These are phyloP conservation scores for Bradypus variegatus DNA, from an alignment of 2,797 vertebrate species.

Conservation along the genomic window DNA sequence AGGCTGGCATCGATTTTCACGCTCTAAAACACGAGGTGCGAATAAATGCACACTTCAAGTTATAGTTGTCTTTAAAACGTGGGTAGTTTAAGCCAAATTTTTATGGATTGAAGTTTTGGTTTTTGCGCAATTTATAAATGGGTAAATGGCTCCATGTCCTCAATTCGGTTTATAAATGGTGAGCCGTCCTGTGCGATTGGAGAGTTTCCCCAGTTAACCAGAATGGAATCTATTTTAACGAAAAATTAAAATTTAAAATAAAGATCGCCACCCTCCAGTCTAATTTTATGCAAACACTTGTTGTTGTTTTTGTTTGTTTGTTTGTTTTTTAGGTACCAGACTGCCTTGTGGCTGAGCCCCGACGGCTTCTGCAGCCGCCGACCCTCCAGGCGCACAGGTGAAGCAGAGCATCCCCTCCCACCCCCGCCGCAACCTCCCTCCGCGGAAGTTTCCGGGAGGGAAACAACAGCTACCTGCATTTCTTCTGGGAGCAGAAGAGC, in stretches of 20 bases:
- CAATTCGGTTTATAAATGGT: neutral
- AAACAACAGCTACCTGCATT: neutral
- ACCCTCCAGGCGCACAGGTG: neutral
- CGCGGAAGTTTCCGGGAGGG: too few relatives aligned
- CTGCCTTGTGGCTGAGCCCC: neutral
- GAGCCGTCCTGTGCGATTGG: neutral
- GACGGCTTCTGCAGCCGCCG: neutral
- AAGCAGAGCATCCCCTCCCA: neutral
- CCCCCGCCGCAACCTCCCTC: neutral
- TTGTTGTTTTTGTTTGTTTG: neutral
- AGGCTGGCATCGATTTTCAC: neutral
- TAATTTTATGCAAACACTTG: neutral
- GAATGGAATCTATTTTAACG: neutral
- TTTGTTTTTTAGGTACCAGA: too few relatives aligned
- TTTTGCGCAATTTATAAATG: neutral
- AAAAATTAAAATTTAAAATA: neutral
- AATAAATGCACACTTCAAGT: neutral
- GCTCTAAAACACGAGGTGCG: neutral
- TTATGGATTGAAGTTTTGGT: neutral
- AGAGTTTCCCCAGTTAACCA: neutral
- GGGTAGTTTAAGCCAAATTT: neutral
- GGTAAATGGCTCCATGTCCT: neutral
- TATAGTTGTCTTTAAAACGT: neutral
- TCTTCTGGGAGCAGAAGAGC: neutral
- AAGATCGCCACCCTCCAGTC: neutral